phyloP scores from a whole-genome alignment of 2,113 vertebrate genomes.

The Psittacula cyanocephala region DNA sequence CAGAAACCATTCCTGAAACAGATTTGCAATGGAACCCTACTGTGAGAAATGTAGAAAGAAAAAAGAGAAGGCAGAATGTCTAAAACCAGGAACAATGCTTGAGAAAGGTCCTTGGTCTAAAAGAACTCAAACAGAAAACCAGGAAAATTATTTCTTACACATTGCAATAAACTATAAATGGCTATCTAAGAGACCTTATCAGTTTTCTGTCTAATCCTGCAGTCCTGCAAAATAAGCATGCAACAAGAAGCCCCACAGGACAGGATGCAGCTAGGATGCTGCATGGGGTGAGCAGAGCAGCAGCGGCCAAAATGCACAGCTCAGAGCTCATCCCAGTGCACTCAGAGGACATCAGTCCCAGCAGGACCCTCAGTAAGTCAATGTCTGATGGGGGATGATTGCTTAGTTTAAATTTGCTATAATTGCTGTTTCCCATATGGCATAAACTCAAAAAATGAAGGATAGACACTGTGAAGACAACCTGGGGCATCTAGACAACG shows the following conservation, averaged over 20 bases:
- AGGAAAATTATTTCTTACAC: background rate
- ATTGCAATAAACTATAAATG: background rate
- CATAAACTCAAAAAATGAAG: background rate
- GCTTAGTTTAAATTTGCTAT: background rate
- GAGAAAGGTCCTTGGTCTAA: background rate
- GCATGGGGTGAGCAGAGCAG: background rate
- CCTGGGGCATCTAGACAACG: background rate
- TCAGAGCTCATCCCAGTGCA: fast-evolving
- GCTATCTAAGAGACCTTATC: background rate
- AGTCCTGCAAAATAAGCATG: background rate
- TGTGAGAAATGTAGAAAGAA: background rate
- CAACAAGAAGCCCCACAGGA: fast-evolving
- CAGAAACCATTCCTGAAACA: background rate
- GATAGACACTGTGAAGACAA: background rate
- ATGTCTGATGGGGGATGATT: background rate
- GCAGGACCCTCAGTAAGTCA: background rate
- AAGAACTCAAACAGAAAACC: background rate
- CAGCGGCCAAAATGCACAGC: fast-evolving
- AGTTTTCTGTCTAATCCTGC: background rate
- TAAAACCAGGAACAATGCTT: background rate
- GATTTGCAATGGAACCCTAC: background rate
- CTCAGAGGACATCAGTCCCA: background rate
- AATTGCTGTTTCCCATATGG: background rate
- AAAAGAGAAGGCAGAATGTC: background rate
- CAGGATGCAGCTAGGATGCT: fast-evolving